Base-by-base conservation (phyloP, 2,888 invertebrate species). In the Dolichopus griseipennis region DNA sequence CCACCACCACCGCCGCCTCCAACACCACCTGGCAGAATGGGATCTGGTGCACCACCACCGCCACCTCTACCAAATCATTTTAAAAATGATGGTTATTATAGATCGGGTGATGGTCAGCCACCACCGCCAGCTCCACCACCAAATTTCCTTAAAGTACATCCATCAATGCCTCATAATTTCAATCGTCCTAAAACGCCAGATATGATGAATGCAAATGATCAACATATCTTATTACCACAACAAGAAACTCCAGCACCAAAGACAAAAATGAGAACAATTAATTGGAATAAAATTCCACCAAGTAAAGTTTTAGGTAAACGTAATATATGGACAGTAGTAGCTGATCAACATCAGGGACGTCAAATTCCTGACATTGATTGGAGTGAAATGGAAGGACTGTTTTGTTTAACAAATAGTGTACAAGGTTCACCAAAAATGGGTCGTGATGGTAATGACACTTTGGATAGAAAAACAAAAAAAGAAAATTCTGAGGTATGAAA, bases 201-300 rank as follows among this genome's bases (percentile, higher is more conserved):
- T 65, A 27, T 63, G 6, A 74, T 73, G 41, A 71, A 79, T 41
- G 70, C 68, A 8, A 71, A 69, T 52, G 72, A 72, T 64, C 66
- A 66, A 34, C 77, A 78, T 34, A 80, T 80, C 10, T 85, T 92
- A 73, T 83, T 95, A 75, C 95, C 95, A 18, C 95, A 95, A 76
- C 94, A 94, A 78, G 92, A 93, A 76, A 95, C 92, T 1, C 97
- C 97, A 0, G 88, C 90, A 69, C 97, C 97, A n/a, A 93, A 92
- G 80, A 88, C 92, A 37, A 97, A 96, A 82, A 96, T 97, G 95
- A 96, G 95, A 83, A 95, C 96, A 0, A 91, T 97, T 72, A 97
- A 97, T 78, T 98, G 97, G 97, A 93, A 94, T 78, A 97, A 97
- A 82, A 95, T 97, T 75, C 95, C 97, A 61, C 91, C 90, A 77